These are phyloP conservation scores for Micrastur ruficollis DNA, from an alignment of 2,797 vertebrate species.

Conservation along the genomic window DNA sequence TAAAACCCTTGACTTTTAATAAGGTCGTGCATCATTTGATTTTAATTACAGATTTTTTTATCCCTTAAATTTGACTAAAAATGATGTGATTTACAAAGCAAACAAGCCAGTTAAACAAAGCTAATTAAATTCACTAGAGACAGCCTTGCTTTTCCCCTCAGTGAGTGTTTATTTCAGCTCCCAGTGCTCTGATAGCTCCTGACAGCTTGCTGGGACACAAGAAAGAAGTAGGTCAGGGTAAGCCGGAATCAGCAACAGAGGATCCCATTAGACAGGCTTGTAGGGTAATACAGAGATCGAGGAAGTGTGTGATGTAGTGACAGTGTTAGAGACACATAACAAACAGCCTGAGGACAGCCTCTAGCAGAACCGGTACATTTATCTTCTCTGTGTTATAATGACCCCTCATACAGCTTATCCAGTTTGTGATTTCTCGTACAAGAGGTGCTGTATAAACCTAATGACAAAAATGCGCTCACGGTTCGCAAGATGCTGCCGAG, in stretches of 20 bases:
- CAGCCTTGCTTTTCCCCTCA: slow-evolving; percentile 67
- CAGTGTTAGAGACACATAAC: slow-evolving; percentile 70
- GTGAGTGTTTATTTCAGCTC: slow-evolving; percentile 75
- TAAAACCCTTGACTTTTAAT: slow-evolving; percentile 52
- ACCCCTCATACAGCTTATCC: slow-evolving; percentile 49
- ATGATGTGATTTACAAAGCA: slow-evolving; percentile 67
- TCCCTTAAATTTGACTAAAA: slow-evolving; percentile 61
- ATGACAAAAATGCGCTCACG: background rate
- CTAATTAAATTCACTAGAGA: slow-evolving; percentile 71
- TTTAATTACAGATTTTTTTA: slow-evolving; percentile 63
- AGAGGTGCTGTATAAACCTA: background rate
- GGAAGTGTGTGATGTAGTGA: slow-evolving; percentile 66
- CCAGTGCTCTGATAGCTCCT: slow-evolving; percentile 70
- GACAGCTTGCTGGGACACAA: slow-evolving; percentile 74
- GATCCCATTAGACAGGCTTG: slow-evolving; percentile 71
- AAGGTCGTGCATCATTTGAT: slow-evolving; percentile 43
- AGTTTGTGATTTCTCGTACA: slow-evolving; percentile 31
- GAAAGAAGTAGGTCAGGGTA: slow-evolving; percentile 74
- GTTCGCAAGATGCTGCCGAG: background rate
- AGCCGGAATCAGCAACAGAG: slow-evolving; percentile 70
- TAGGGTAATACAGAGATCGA: slow-evolving; percentile 65
- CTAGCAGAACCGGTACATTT: slow-evolving; percentile 62
- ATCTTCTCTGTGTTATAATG: slow-evolving; percentile 51
- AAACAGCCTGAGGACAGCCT: slow-evolving; percentile 71
- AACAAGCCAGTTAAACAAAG: slow-evolving; percentile 72